Conservation (phyloP, 2,113 vertebrate genomes). For the Phoenicopterus ruber region DNA sequence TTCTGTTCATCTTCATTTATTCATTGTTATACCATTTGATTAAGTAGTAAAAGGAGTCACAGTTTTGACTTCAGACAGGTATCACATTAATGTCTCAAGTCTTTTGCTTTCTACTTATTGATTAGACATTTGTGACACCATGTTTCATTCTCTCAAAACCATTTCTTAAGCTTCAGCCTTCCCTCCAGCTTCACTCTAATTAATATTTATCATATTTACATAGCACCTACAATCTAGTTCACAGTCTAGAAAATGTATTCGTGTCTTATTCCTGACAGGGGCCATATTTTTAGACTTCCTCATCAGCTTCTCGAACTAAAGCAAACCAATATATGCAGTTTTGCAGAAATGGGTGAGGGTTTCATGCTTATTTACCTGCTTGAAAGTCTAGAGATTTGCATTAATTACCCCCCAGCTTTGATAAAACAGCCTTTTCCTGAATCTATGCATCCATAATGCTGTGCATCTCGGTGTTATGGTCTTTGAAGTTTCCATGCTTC, state of each 20-base stretch:
- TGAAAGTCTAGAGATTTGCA: slow-evolving; percentile 43
- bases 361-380: slow-evolving; percentile 49
- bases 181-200: background rate
- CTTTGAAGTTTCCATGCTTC: slow-evolving; percentile 50
- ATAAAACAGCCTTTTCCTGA: background rate
- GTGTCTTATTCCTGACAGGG: background rate
- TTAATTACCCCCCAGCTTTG: slow-evolving; percentile 42
- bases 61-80: background rate
- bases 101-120: background rate
- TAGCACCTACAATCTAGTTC: background rate
- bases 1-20: background rate
- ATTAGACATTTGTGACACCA: background rate
- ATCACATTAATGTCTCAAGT: background rate
- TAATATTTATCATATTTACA: background rate
- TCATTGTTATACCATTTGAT: background rate
- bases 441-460: slow-evolving; percentile 34
- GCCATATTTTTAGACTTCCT: background rate
- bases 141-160: background rate
- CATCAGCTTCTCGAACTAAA: background rate
- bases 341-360: background rate
- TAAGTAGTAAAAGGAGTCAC: background rate
- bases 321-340: background rate
- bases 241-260: background rate
- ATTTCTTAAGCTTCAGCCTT: background rate
- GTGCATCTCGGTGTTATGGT: background rate